Conservation (phyloP, 2,113 vertebrate species). For the Pampusana beccarii region DNA sequence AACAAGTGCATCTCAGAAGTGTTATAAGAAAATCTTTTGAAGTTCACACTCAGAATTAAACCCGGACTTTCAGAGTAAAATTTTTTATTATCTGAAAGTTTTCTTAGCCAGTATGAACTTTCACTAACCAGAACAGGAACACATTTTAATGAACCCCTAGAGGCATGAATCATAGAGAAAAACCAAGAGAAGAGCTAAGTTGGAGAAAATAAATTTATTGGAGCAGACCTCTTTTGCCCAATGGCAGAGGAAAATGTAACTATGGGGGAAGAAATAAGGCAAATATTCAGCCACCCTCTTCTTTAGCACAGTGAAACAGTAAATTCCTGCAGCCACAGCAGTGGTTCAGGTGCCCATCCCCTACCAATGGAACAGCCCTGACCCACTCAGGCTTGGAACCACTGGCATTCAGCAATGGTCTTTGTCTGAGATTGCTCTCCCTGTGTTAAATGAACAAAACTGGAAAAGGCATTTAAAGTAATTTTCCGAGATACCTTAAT, state of each 20-base stretch:
- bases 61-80: not conserved
- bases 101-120: not conserved
- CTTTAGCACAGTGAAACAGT: not conserved
- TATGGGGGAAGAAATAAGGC: not conserved
- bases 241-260: not conserved
- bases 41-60: not conserved
- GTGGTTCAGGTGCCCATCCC: not conserved
- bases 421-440: fast-evolving
- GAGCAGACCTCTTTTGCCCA: not conserved
- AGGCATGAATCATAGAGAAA: not conserved
- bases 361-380: not conserved
- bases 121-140: not conserved
- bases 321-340: not conserved
- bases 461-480: not conserved
- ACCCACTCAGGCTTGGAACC: not conserved
- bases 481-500: not conserved
- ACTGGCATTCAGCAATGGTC: not conserved
- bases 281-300: not conserved
- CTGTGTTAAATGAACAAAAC: fast-evolving
- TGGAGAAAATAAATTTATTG: not conserved
- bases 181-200: no score
- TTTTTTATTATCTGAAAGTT: not conserved
- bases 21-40: not conserved
- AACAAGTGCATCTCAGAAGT: not conserved
- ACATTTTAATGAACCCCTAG: not conserved